Evolutionary conservation across 2,888 invertebrate species (phyloP), one percentile per base, ranked within the genome.

Genomic region (Yponomeuta sedellus): DNA sequence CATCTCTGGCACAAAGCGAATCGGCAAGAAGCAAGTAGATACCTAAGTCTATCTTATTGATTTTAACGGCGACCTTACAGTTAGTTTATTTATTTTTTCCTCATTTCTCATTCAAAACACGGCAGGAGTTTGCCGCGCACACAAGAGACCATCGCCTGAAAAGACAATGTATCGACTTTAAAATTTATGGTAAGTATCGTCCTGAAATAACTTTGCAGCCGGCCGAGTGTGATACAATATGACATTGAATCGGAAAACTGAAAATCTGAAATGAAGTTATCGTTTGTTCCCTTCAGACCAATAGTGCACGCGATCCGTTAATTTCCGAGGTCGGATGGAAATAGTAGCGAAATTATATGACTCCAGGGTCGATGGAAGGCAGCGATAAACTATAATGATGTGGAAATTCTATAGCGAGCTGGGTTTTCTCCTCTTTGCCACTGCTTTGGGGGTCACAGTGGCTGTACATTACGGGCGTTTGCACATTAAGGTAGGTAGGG

Each of bases 271-370:
- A 59, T 59, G 25, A 59, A 12, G 59, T 12, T 16, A 12, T 25
- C 8, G 12, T 59, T 11, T 19, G 20, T 58, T 10, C 22, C 11
- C 56, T 56, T 22, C 12, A 12, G 25, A 59, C n/a, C 19, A n/a
- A 19, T 71, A 72, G 71, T 72, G 76, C 86, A 86, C 86, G 86
- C 86, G 78, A 86, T 75, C 78, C 72, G 72, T 76, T 75, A 77
- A 80, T 85, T 83, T 79, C 75, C 74, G 77, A 79, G 81, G 80
- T 73, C 77, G 70, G 66, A 59, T 25, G 4, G n/a, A 59, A 59
- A 59, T 22, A 59, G 22, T 59, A 59, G 22, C 10, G 59, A 59
- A 59, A 59, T 59, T 59, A 59, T 59, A 59, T 25, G 16, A 52
- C 44, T 16, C 44, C 44, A 52, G 44, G 44, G 44, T 52, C 44